Evolutionary conservation across 2,797 vertebrate species (phyloP), one percentile per base, ranked within the genome.

Genomic region (Microctenopoma lineatum): DNA sequence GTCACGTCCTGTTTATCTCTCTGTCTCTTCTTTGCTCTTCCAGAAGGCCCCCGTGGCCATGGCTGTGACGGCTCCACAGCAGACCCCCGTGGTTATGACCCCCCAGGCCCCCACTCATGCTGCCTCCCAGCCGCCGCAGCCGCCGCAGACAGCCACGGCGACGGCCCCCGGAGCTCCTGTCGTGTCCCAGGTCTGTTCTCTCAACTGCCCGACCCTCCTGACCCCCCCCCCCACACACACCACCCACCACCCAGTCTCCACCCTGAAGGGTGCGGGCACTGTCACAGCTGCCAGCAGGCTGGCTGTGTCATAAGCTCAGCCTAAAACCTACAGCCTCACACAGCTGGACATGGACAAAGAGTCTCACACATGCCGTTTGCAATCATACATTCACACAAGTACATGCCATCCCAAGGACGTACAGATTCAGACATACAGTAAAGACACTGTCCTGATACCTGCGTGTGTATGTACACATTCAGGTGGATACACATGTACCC

Each of bases 1-100:
- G 90, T 94, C 92, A 93, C 86, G 80, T 94, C 91, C 77, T 92
- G 93, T 94, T 94, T 93, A 93, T 93, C 89, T 92, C 89, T 82
- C 84, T 92, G 84, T 92, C 88, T 91, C 84, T 77, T 80, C 70
- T 62, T 83, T 84, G 79, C 83, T 90, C 80, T 86, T 90, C 74
- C 90, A 94, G 94, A 95, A 94, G 91, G 89, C 80, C 88, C 92
- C 93, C 0, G 81, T 92, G 88, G 84, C 88, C 47, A 87, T 89
- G 84, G 90, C 92, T 21, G 92, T 92, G 91, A 92, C 93, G 80
- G 75, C 90, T 79, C 85, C 93, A 21, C 95, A 94, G 68, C 95
- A 94, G 81, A 61, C 92, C 84, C 91, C 92, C 13, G 85, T 92
- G 57, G 92, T 92, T 59, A 58, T 93, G 57, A 44, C 88, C 85